Percentiles rank a stretch among this genome's conserved stretches.
These are phyloP conservation scores for Drosophila falleni DNA, from an alignment of 2,888 invertebrate species.

Conservation along the genomic window DNA sequence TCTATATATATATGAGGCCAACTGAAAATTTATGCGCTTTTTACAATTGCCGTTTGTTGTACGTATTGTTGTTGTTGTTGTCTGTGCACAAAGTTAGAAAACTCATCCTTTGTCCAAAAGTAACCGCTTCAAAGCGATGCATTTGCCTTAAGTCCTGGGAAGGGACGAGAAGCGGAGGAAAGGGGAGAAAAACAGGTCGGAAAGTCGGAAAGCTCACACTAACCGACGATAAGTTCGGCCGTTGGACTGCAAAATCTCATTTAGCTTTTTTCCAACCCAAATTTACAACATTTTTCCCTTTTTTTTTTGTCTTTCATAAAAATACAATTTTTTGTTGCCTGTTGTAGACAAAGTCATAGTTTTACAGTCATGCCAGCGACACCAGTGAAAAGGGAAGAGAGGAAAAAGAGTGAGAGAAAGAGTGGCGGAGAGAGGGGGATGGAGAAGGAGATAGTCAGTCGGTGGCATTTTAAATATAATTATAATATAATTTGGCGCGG, in stretches of 20 bases:
- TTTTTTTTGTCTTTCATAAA: slow-evolving; percentile 21
- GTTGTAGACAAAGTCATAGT: slow-evolving; percentile 47
- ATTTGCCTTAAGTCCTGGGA: background rate
- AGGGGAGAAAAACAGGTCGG: background rate
- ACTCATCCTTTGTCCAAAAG: slow-evolving; percentile 11
- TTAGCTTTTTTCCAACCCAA: slow-evolving; percentile 55
- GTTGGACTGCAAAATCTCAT: slow-evolving; percentile 60
- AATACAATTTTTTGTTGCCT: slow-evolving; percentile 18
- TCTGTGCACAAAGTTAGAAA: slow-evolving; percentile 47
- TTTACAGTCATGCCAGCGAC: slow-evolving; percentile 1
- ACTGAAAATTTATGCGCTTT: slow-evolving; percentile 45
- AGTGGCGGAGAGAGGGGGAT: background rate
- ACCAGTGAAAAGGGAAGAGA: background rate
- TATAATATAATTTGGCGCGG: slow-evolving; percentile 80
- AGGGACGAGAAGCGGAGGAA: background rate
- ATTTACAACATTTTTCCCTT: slow-evolving; percentile 43
- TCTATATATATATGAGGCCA: slow-evolving; percentile 11
- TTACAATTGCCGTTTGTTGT: slow-evolving; percentile 22
- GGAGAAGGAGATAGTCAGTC: slow-evolving; percentile 34
- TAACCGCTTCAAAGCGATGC: slow-evolving; percentile 31
- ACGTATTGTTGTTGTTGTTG: background rate
- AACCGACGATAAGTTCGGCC: slow-evolving; percentile 3
- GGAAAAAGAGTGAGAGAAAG: background rate
- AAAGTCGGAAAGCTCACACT: slow-evolving; percentile 14
- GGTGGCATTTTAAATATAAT: slow-evolving; percentile 80